A percentile compares a stretch with the other conserved stretches of the same genome.
Conservation (phyloP, 2,888 invertebrate species). For the Branchipolynoe longqiensis region DNA sequence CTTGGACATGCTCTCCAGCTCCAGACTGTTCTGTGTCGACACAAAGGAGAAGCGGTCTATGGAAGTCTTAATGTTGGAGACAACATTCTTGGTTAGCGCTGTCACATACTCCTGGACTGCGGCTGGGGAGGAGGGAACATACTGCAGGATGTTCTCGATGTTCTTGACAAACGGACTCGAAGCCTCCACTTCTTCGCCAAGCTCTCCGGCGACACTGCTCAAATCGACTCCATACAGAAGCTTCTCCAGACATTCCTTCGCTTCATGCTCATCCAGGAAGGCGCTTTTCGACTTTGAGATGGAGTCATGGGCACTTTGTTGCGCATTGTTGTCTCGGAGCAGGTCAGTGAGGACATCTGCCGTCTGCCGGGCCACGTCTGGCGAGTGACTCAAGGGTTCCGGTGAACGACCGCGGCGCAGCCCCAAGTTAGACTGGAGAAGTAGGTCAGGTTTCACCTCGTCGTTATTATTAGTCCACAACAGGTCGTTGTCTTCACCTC, state of each 20-base stretch:
- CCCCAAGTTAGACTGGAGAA: constrained; percentile 4
- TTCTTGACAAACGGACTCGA: constrained; percentile 65
- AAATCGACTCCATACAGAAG: constrained; percentile 81
- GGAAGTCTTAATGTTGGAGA: constrained; percentile 72
- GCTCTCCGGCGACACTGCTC: background rate
- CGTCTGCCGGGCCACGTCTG: constrained; percentile 2
- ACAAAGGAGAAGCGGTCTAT: constrained; percentile 66
- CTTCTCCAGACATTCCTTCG: constrained; percentile 88
- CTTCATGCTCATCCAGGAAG: constrained; percentile 90
- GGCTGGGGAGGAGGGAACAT: constrained; percentile 63
- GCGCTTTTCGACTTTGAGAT: constrained; percentile 54
- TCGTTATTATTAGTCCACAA: background rate
- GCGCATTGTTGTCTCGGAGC: background rate
- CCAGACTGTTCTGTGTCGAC: constrained; percentile 22
- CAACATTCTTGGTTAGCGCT: constrained; percentile 74
- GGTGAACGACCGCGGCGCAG: background rate
- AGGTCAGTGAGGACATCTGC: background rate
- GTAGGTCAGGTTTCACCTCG: background rate
- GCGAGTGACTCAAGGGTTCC: background rate
- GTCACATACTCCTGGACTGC: constrained; percentile 71
- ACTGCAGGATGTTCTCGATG: constrained; percentile 66
- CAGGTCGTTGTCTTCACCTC: background rate
- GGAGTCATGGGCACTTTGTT: background rate
- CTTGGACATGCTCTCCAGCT: constrained; percentile 44
- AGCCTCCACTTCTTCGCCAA: constrained; percentile 31